A percentile compares a stretch with the other conserved stretches of the same genome.
These are phyloP conservation scores for Alauda arvensis DNA, from an alignment of 2,797 vertebrate genomes.

Conservation along the genomic window DNA sequence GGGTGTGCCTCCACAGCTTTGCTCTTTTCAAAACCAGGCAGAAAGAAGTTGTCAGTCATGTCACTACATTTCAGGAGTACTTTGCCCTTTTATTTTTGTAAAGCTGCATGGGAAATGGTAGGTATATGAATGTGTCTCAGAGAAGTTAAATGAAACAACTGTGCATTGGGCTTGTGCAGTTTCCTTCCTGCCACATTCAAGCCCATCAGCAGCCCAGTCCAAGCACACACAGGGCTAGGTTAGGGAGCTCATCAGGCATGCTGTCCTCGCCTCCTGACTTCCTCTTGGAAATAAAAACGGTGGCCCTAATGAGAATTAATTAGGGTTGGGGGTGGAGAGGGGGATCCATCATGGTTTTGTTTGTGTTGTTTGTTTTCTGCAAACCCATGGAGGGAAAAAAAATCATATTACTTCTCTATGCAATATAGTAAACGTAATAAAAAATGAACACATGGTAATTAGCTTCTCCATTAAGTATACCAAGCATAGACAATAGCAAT, in stretches of 20 bases:
- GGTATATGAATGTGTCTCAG: constrained; percentile 50
- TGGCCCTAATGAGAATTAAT: constrained; percentile 58
- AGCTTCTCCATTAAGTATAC: constrained; percentile 62
- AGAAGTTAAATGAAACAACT: constrained; percentile 47
- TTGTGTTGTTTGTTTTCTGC: constrained; percentile 60
- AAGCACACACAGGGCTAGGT: constrained; percentile 48
- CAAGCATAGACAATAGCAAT: constrained; percentile 61
- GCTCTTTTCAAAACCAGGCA: not conserved
- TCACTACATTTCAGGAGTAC: not conserved
- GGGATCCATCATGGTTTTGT: constrained; percentile 35
- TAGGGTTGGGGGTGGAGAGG: constrained; percentile 23
- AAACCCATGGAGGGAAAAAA: constrained; percentile 26
- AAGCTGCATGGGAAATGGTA: constrained; percentile 41
- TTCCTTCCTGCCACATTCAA: constrained; percentile 65
- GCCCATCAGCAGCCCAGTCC: constrained; percentile 20
- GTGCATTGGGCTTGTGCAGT: constrained; percentile 28
- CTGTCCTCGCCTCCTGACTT: constrained; percentile 42
- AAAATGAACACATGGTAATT: constrained; percentile 66
- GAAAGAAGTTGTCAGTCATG: not conserved
- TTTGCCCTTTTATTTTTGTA: constrained; percentile 12
- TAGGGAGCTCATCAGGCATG: constrained; percentile 48
- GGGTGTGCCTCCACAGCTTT: not conserved
- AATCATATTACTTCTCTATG: constrained; percentile 49
- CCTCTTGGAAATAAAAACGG: constrained; percentile 55
- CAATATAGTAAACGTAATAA: constrained; percentile 54